Evolutionary conservation across 2,113 vertebrate species (phyloP).

Genomic region (Peromyscus leucopus): DNA sequence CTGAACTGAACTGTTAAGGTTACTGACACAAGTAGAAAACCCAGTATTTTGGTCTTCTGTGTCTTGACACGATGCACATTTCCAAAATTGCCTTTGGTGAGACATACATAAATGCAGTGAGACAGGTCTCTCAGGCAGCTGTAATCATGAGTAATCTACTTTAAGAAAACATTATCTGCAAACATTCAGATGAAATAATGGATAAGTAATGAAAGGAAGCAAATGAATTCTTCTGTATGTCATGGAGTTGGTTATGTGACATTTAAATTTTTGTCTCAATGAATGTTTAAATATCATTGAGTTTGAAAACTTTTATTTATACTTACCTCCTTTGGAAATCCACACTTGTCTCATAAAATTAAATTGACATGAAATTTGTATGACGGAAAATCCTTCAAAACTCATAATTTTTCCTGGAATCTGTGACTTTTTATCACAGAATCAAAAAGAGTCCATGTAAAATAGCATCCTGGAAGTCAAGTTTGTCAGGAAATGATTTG

Average conservation of each 20-base stretch:
- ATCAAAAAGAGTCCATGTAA: constrained; percentile 29
- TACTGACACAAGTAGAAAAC: constrained; percentile 25
- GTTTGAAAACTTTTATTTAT: constrained; percentile 65
- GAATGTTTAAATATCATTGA: constrained; percentile 59
- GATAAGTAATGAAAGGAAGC: constrained; percentile 31
- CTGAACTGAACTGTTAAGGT: constrained; percentile 10
- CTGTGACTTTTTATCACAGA: not conserved
- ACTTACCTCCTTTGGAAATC: constrained; percentile 51
- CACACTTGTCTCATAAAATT: constrained; percentile 53
- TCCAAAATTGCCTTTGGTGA: constrained; percentile 53
- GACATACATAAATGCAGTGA: not conserved
- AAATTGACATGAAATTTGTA: constrained; percentile 52
- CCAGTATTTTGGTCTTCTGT: constrained; percentile 50
- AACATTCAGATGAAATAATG: constrained; percentile 50
- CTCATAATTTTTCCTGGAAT: constrained; percentile 25
- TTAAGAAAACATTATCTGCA: constrained; percentile 65
- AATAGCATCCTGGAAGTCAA: constrained; percentile 28
- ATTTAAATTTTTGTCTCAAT: constrained; percentile 50
- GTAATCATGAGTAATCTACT: constrained; percentile 49
- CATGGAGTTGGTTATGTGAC: constrained; percentile 33
- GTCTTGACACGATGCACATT: not conserved
- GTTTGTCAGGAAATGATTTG: constrained; percentile 44
- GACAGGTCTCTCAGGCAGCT: constrained; percentile 28
- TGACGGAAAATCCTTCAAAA: constrained; percentile 51
- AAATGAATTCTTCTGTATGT: constrained; percentile 42